Percentiles rank a stretch among this genome's conserved stretches.
Conservation (phyloP, 2,113 vertebrate genomes). For the Ptychochromis oligacanthus region DNA sequence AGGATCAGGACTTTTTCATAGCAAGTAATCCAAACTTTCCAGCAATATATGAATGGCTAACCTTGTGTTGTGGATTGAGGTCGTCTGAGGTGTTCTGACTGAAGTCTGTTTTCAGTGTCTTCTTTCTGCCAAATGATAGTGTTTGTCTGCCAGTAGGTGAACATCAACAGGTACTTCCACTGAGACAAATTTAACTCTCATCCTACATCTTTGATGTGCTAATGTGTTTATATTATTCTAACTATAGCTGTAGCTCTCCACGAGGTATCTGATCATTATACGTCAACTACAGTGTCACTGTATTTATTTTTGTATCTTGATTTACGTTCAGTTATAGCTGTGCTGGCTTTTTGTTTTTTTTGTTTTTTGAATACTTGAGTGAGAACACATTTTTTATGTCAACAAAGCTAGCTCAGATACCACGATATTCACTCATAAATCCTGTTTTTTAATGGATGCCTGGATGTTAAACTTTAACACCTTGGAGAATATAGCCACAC, state of each 20-base stretch:
- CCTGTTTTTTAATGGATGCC: no score
- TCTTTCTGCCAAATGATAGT: background rate
- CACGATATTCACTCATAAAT: no score
- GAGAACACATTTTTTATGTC: background rate
- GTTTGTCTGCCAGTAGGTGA: background rate
- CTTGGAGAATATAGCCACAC: rapidly evolving
- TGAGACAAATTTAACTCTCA: no score
- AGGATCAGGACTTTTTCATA: background rate
- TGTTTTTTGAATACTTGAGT: no score
- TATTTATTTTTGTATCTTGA: background rate
- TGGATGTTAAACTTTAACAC: background rate
- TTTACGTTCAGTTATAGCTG: background rate
- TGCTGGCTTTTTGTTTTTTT: background rate
- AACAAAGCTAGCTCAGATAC: background rate
- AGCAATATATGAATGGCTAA: background rate
- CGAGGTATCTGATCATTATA: background rate
- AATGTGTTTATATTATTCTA: background rate
- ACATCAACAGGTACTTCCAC: background rate
- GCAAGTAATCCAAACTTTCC: background rate
- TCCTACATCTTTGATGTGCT: background rate
- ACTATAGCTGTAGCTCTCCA: background rate
- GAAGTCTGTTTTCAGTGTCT: background rate
- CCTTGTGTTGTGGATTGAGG: rapidly evolving
- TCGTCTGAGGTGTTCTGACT: background rate
- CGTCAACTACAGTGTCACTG: background rate